Evolutionary conservation across 2,797 vertebrate genomes (phyloP), one percentile per base, ranked within the genome.

Genomic region (Brachyrhaphis roseni): DNA sequence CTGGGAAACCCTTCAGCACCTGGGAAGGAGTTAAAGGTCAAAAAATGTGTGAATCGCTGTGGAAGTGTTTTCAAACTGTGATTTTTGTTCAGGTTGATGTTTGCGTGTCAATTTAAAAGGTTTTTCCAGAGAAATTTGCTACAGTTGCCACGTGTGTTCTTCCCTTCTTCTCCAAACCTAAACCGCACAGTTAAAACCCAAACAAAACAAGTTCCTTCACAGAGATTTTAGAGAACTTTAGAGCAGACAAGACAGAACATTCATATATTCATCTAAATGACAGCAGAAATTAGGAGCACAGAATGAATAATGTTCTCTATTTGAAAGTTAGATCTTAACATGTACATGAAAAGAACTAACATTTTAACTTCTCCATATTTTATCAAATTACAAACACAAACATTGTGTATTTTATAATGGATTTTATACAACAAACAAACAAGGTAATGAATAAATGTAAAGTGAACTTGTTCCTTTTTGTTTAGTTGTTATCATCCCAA

Each of bases 1-100:
- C 98, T 80, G 98, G 98, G 90, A 99, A 99, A 57, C 98, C 98
- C 97, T 99, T 99, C 90, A 99, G 93, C 84, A 99, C 98, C 98
- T 99, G 92, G 64, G 80, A 15, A 77, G 4, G 39, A 26, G 78
- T 86, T 64, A 87, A 62, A 78, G 82, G 78, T 87, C 74, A 82
- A 28, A 89, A 77, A 74, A 74, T 39, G 81, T 82, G 39, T 20
- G 72, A 16, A n/a, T 11, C 2, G 46, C 72, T 4, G 47, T 2
- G 15, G 12, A 16, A 53, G 28, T 2, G 16, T 72, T 41, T 15
- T 70, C 5, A 80, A 79, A 36, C 26, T 39, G 72, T 66, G 36
- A 4, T 64, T 72, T 18, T 2, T 1, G 13, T 75, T 88, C 79
- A 72, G 39, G 64, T 46, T 80, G 57, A 78, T 51, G 72, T 64